Evolutionary conservation across 2,888 invertebrate genomes (phyloP), one percentile per base, ranked within the genome.

Genomic region (Spodoptera littoralis): DNA sequence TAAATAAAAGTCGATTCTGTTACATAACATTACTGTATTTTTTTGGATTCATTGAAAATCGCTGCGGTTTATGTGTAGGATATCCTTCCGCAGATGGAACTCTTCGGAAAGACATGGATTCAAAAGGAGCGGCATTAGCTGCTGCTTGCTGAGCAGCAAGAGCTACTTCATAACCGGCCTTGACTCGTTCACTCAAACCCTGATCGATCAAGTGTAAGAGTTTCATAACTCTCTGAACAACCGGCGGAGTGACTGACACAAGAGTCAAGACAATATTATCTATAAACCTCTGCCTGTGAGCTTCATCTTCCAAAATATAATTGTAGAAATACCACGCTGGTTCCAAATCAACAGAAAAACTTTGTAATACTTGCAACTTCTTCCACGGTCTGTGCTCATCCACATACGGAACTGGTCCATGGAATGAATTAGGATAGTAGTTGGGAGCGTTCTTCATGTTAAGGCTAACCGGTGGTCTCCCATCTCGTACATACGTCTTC

Each of bases 251-350:
- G 2, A 72, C 74, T 13, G 55, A 42, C 8, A 55, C 47, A 3
- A 77, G 63, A 18, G 62, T 50, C 1, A 18, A 0, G n/a, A 48
- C 42, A 13, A 68, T 0, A 24, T 59, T 77, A 0, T 57, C 48
- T 22, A 76, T 60, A 54, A 78, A 78, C 49, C 77, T 67, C 36
- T 76, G 63, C 11, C 61, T 70, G 27, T 84, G 84, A 3, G 64
- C 81, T n/a, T 84, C 84, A 30, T 97, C 80, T 98, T 96, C 85
- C 97, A 84, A 51, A 42, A 83, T 55, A 5, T 97, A 95, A 72
- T 95, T 95, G 27, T 85, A 99, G 92, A 98, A 98, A 13, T 93
- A 88, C n/a, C 95, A 95, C 2, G 96, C 95, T 89, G 98, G 98
- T 43, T 73, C 64, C 9, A 86, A 61, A 60, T 85, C 85, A 0